phyloP scores from a whole-genome alignment of 2,797 vertebrate genomes.

The Martes flavigula region DNA sequence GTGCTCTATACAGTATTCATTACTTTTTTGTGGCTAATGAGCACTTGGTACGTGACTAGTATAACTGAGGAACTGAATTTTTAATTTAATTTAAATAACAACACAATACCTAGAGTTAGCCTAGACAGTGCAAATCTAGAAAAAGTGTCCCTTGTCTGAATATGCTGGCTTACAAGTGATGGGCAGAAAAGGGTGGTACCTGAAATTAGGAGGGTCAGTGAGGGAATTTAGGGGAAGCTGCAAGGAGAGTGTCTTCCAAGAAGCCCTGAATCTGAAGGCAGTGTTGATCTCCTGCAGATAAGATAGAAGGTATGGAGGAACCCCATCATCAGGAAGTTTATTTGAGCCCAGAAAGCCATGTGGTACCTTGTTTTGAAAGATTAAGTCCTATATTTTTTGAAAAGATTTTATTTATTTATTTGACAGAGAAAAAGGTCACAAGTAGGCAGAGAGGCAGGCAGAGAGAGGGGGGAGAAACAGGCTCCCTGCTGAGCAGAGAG shows the following conservation, averaged over 20 bases:
- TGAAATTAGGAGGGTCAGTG: neutral
- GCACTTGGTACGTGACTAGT: neutral
- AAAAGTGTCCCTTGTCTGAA: neutral
- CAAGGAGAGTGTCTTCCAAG: neutral
- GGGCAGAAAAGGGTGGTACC: neutral
- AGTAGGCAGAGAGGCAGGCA: no score
- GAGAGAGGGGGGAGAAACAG: no score
- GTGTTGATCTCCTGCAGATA: neutral
- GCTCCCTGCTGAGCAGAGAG: no score
- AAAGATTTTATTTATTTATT: no score
- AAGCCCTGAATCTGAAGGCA: neutral
- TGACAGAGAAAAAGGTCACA: no score
- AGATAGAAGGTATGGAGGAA: neutral
- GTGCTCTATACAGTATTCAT: neutral
- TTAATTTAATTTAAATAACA: neutral
- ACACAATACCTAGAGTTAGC: neutral
- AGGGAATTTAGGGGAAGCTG: neutral
- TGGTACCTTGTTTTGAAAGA: neutral
- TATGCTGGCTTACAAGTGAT: conserved; percentile 19
- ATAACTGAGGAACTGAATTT: neutral
- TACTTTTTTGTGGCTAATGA: neutral
- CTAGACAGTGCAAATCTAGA: neutral
- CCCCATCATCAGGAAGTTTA: neutral
- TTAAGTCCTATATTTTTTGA: neutral
- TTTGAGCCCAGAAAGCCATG: neutral